phyloP scores from a whole-genome alignment of 2,888 invertebrate genomes.

The Epinotia bilunana region DNA sequence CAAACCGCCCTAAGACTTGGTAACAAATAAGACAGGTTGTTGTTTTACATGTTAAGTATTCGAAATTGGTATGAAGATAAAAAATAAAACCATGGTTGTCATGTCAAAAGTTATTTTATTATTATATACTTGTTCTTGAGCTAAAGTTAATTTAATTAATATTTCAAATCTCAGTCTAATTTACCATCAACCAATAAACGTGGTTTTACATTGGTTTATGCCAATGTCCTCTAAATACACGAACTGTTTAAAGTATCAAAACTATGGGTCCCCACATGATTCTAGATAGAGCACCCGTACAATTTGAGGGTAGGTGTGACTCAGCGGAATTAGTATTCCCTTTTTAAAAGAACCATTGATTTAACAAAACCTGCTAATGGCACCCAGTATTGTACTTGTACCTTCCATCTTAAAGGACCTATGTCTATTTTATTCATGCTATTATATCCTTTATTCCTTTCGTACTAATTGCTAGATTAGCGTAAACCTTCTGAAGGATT shows the following conservation, averaged over 20 bases:
- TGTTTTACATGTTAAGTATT: too few species aligned
- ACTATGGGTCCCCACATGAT: constrained; percentile 50
- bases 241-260: constrained; percentile 58
- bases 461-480: not conserved
- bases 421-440: not conserved
- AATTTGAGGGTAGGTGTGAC: constrained; percentile 73
- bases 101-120: too few species aligned
- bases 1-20: too few species aligned
- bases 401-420: not conserved
- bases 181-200: not conserved
- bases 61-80: too few species aligned
- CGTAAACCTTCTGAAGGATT: not conserved
- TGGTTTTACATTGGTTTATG: not conserved
- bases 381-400: constrained; percentile 64
- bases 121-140: too few species aligned
- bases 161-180: too few species aligned
- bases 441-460: not conserved
- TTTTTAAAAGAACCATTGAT: constrained; percentile 75
- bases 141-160: too few species aligned
- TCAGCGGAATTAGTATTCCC: constrained; percentile 75
- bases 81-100: too few species aligned
- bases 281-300: constrained; percentile 65
- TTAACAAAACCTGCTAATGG: constrained; percentile 76
- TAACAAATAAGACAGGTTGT: too few species aligned
- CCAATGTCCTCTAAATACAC: not conserved